These are phyloP conservation scores for Torymus auratus DNA, from an alignment of 2,888 invertebrate species.

Conservation along the genomic window DNA sequence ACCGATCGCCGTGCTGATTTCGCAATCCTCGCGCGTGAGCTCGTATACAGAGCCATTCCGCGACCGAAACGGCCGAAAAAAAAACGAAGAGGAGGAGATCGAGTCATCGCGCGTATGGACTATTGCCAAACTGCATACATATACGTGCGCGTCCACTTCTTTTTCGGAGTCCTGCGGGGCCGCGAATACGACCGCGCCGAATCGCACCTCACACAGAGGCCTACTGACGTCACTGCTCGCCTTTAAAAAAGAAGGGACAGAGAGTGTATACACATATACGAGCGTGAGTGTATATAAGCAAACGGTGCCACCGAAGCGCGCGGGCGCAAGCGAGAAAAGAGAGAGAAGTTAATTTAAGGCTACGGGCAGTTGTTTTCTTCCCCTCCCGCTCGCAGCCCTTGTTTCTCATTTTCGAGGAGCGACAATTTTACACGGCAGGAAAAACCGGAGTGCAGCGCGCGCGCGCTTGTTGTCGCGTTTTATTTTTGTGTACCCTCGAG, in stretches of 20 bases:
- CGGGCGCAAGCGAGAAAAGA: neutral
- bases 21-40: neutral
- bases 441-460: neutral
- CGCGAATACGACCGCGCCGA: neutral
- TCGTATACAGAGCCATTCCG: too few species aligned
- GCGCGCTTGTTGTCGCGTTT: neutral
- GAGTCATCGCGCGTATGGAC: slow-evolving; percentile 1
- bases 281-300: neutral
- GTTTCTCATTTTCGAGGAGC: slow-evolving; percentile 21
- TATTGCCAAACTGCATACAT: neutral
- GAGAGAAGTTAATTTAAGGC: slow-evolving; percentile 44
- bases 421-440: slow-evolving; percentile 21
- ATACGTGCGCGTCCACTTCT: neutral
- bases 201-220: too few species aligned
- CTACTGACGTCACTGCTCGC: neutral
- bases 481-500: slow-evolving; percentile 38
- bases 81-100: neutral
- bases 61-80: too few species aligned
- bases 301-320: neutral
- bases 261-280: neutral
- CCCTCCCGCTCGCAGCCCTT: neutral
- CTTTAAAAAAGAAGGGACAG: neutral
- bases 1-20: neutral
- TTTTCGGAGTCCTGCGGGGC: slow-evolving; percentile 2
- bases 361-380: slow-evolving; percentile 28